These are phyloP conservation scores for Gymnocypris eckloni DNA, from an alignment of 2,797 vertebrate genomes.

Conservation along the genomic window DNA sequence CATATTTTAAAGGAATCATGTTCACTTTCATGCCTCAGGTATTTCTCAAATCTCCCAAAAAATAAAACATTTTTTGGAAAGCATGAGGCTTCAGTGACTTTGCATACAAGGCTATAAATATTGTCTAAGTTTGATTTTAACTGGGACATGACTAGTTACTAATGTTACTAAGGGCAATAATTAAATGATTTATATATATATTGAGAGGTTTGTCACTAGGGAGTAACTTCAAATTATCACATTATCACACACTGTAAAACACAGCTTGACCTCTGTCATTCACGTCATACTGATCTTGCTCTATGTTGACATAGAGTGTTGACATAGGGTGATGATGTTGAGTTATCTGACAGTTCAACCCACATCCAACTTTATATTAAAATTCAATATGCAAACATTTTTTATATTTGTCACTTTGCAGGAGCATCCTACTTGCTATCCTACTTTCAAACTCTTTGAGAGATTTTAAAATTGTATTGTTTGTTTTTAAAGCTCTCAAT, in stretches of 20 bases:
- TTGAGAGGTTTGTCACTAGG: neutral
- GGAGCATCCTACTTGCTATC: neutral
- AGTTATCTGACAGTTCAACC: conserved; percentile 11
- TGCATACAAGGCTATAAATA: neutral
- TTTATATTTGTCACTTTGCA: neutral
- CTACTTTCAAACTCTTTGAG: too few species aligned
- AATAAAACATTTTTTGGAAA: too few species aligned
- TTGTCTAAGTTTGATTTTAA: neutral
- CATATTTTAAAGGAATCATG: neutral
- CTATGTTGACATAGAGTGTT: neutral
- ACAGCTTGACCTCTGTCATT: conserved; percentile 2
- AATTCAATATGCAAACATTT: neutral
- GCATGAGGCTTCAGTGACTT: neutral
- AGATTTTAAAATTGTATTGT: too few species aligned
- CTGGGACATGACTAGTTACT: neutral
- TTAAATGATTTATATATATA: conserved; percentile 4
- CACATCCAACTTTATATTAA: neutral
- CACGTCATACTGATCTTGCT: too few species aligned
- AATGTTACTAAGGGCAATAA: neutral
- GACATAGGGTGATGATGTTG: neutral
- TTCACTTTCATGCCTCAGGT: neutral
- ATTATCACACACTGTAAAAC: neutral
- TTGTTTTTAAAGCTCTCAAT: too few species aligned
- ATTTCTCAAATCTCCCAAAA: neutral
- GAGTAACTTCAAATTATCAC: neutral